Evolutionary conservation across 2,113 vertebrate species (phyloP).

Genomic region (Choloepus hoffmanni): DNA sequence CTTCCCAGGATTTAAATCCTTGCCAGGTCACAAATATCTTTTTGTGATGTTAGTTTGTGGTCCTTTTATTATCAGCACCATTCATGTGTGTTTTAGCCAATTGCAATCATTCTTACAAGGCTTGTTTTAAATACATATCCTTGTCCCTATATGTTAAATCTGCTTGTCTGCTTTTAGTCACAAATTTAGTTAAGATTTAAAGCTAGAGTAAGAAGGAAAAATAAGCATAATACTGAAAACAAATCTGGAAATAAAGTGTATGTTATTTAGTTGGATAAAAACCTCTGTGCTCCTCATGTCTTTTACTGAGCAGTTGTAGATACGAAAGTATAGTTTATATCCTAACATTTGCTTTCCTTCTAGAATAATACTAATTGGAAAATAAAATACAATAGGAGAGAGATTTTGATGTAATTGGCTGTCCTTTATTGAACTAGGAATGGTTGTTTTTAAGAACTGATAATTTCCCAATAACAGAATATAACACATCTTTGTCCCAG

Average conservation of each 20-base stretch:
- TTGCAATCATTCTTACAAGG: background rate
- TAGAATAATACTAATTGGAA: constrained; percentile 84
- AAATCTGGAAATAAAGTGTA: constrained; percentile 37
- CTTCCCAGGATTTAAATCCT: background rate
- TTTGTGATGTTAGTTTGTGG: background rate
- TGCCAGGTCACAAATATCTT: background rate
- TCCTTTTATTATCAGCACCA: background rate
- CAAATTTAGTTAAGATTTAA: constrained; percentile 51
- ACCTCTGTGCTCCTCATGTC: constrained; percentile 48
- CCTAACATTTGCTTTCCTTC: constrained; percentile 77
- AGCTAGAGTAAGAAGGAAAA: background rate
- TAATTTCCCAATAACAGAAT: constrained; percentile 81
- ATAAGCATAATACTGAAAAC: background rate
- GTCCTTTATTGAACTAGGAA: constrained; percentile 81
- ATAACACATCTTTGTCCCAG: constrained; percentile 78
- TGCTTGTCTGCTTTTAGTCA: background rate
- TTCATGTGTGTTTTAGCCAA: background rate
- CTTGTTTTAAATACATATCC: background rate
- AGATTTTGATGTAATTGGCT: constrained; percentile 83
- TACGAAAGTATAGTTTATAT: constrained; percentile 77
- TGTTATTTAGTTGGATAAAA: constrained; percentile 56
- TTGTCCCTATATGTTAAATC: background rate
- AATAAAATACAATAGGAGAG: constrained; percentile 82
- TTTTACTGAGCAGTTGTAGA: constrained; percentile 72
- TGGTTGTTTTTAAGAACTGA: constrained; percentile 85